Base-by-base conservation (phyloP, 2,113 vertebrate genomes). In the Calidris pugnax region DNA sequence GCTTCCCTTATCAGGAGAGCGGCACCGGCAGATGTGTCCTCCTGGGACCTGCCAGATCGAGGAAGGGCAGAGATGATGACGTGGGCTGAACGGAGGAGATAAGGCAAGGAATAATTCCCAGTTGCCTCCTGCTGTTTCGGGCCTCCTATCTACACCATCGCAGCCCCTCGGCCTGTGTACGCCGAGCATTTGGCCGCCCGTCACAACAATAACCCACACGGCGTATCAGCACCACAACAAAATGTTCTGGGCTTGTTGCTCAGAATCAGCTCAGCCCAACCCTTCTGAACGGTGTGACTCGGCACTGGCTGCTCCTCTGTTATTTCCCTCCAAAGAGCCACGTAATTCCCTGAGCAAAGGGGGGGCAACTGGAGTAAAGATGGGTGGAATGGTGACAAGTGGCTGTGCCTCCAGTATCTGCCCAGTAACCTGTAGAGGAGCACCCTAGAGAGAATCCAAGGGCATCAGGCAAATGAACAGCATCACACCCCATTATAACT, bases 121-220 rank as follows among this genome's bases (percentile, higher is more conserved):
- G 4, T 39, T 94, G 96, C 89, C 55, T 95, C 92, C 85, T 78
- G 63, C 83, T 75, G 87, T 82, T 97, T 67, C 85, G 69, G 87
- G 78, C 89, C 86, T 80, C 62, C 94, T 97, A 96, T 97, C 97
- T 67, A 97, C 98, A 98, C 55, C 62, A 96, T 96, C 95, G 5
- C 87, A 96, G 93, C 92, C 97, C 96, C 95, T 53, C 7, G 48
- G 43, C 26, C 63, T 22, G 62, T 93, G 97, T 73, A 72, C 2
- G 1, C 26, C 0, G 17, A 68, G 87, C 33, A 10, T 81, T 81
- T 60, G 85, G 90, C 41, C 3, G 60, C n/a, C 30, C 7, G 4
- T 48, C 95, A 91, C 93, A 93, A 97, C 97, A 95, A 94, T n/a
- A 47, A 6, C 33, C 57, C 22, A 1, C 2, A 22, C 62, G 23